Conservation (phyloP, 1,140 invertebrate species). For the Nephotettix cincticeps region DNA sequence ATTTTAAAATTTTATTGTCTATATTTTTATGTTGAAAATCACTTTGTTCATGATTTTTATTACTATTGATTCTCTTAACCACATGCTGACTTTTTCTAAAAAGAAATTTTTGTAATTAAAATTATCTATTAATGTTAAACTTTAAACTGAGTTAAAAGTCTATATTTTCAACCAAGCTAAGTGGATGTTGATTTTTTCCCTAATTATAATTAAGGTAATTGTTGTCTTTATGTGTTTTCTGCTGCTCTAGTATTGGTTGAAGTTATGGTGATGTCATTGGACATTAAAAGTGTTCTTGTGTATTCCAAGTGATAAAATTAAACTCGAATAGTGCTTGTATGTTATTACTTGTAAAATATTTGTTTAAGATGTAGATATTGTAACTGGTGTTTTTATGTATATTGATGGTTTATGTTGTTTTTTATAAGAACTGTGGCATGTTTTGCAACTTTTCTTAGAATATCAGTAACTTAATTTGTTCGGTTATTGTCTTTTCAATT, state of each 20-base stretch:
- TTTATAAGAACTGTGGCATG: neutral
- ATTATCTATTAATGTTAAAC: too few species aligned
- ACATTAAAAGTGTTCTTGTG: constrained; percentile 16
- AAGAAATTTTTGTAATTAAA: too few species aligned
- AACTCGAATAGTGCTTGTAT: constrained; percentile 2
- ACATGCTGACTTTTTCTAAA: too few species aligned
- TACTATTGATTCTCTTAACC: too few species aligned
- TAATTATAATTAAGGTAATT: too few species aligned
- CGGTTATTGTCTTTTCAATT: neutral
- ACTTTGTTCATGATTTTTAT: too few species aligned
- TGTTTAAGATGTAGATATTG: constrained; percentile 6
- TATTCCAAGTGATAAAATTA: constrained; percentile 2
- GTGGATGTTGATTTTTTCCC: too few species aligned
- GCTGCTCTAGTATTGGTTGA: constrained; percentile 18
- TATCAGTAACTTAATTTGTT: neutral
- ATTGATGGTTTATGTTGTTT: constrained; percentile 11
- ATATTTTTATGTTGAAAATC: too few species aligned
- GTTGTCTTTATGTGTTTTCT: neutral
- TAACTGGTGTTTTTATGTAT: constrained; percentile 4
- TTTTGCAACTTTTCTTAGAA: neutral
- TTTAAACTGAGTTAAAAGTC: too few species aligned
- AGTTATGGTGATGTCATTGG: constrained; percentile 17
- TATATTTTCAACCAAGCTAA: too few species aligned
- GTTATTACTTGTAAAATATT: neutral
- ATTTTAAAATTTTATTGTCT: too few species aligned